Evolutionary conservation across 2,797 vertebrate genomes (phyloP).

Genomic region (Hirundo rustica): DNA sequence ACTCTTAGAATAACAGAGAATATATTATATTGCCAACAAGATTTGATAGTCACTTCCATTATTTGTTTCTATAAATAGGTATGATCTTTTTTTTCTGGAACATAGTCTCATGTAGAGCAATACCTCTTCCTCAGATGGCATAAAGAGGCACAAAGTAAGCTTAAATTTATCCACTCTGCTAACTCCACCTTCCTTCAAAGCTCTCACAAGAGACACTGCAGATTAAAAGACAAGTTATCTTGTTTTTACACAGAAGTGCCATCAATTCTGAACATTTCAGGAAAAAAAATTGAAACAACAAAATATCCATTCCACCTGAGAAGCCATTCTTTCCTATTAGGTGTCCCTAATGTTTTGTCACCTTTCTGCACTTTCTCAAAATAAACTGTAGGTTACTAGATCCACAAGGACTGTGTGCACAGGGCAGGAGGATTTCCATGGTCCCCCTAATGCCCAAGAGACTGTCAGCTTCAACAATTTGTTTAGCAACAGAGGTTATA

Average conservation of each 20-base stretch:
- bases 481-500: not conserved
- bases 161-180: not conserved
- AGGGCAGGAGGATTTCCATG: not conserved
- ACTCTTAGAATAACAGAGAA: conserved; percentile 5
- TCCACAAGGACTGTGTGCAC: not conserved
- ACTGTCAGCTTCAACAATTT: not conserved
- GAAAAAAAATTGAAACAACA: not conserved
- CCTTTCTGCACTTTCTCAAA: not conserved
- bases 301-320: not conserved
- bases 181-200: not conserved
- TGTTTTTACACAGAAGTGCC: not conserved
- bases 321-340: not conserved
- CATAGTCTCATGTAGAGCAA: not conserved
- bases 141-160: conserved; percentile 1
- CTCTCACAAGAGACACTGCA: not conserved
- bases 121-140: conserved; percentile 38
- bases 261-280: not conserved
- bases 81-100: conserved; percentile 47
- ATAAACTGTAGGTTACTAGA: not conserved
- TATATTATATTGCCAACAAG: not conserved
- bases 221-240: not conserved
- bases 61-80: conserved; percentile 55
- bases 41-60: conserved; percentile 35
- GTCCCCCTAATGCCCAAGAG: not conserved
- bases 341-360: not conserved